Conservation (phyloP, 2,797 vertebrate genomes). For the Zenarchopterus dispar region DNA sequence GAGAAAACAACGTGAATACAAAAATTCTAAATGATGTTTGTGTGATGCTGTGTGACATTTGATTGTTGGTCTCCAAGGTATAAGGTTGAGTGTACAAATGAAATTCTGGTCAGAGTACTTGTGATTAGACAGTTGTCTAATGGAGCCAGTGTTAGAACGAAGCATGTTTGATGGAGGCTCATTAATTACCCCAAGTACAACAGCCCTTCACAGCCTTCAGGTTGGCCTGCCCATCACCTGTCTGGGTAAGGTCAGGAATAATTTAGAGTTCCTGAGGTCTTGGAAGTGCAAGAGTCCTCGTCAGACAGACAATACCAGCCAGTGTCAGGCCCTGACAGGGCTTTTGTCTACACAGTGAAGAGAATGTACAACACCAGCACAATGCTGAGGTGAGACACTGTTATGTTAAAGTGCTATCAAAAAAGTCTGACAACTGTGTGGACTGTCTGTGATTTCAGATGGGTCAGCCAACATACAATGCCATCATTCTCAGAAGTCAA, state of each 20-base stretch:
- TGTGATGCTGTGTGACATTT: too few relatives aligned
- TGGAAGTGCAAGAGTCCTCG: conserved; percentile 42
- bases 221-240: conserved; percentile 68
- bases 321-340: conserved; percentile 58
- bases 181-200: conserved; percentile 72
- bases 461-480: neutral
- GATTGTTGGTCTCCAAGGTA: too few relatives aligned
- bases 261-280: conserved; percentile 40
- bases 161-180: conserved; percentile 65
- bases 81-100: too few relatives aligned
- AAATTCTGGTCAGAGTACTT: too few relatives aligned
- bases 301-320: conserved; percentile 50
- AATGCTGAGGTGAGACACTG: neutral
- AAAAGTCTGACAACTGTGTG: neutral
- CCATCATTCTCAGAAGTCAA: neutral
- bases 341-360: conserved; percentile 42
- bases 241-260: conserved; percentile 71
- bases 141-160: conserved; percentile 35
- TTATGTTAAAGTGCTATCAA: conserved; percentile 16
- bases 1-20: too few relatives aligned
- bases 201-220: conserved; percentile 42
- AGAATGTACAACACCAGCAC: conserved; percentile 40
- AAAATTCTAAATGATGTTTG: too few relatives aligned
- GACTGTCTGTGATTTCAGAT: neutral
- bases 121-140: conserved; percentile 30